These are phyloP conservation scores for Troilus luridus DNA, from an alignment of 2,888 invertebrate species.

Conservation along the genomic window DNA sequence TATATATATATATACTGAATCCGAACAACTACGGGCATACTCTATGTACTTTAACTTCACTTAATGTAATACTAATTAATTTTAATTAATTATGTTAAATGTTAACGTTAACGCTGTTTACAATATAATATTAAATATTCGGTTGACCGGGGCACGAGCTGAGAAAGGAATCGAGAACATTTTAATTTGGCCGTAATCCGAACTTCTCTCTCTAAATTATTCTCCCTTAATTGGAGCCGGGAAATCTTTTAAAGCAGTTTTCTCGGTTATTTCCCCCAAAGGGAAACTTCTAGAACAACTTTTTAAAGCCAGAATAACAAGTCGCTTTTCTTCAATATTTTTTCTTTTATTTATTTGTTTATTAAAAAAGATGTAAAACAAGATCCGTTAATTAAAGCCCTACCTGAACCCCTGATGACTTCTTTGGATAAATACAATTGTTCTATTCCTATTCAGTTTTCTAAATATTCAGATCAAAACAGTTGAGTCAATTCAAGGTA, in stretches of 20 bases:
- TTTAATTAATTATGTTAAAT: no score
- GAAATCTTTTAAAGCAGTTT: neutral
- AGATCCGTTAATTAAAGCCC: neutral
- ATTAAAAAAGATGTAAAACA: neutral
- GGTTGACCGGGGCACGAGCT: neutral
- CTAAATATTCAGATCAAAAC: neutral
- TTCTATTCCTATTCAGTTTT: neutral
- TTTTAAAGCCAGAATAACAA: neutral
- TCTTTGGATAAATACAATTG: neutral
- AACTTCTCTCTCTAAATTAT: neutral
- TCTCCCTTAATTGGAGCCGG: neutral
- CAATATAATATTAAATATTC: neutral
- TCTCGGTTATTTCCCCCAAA: neutral
- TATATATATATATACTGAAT: no score
- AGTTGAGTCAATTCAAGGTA: neutral
- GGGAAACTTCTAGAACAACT: neutral
- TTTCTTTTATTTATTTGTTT: neutral
- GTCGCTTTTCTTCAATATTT: neutral
- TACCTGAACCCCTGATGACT: no score
- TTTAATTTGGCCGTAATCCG: constrained; percentile 2
- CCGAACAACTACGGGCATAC: no score
- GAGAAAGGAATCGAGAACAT: neutral
- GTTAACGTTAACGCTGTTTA: neutral
- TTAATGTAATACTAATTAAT: no score
- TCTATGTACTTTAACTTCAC: no score